Evolutionary conservation across 1,140 invertebrate species (phyloP).

Genomic region (Piezodorus guildinii): DNA sequence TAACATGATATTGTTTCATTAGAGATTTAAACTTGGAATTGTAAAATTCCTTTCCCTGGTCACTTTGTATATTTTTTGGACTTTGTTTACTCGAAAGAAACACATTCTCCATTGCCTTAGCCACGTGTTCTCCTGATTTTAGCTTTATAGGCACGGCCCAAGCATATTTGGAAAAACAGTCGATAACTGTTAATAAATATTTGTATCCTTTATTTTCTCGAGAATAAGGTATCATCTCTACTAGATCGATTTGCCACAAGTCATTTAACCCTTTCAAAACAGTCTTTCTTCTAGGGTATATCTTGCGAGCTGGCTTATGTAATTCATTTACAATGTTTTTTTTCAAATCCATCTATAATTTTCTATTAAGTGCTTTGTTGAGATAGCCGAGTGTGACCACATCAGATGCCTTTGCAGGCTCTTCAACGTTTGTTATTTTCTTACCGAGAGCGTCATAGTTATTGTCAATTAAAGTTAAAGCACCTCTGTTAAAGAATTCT

Average conservation of each 20-base stretch:
- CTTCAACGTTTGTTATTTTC: background rate
- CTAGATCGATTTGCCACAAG: constrained; percentile 26
- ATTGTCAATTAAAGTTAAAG: no score
- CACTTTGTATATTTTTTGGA: constrained; percentile 27
- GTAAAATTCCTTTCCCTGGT: constrained; percentile 33
- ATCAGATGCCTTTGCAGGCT: background rate
- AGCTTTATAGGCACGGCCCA: constrained; percentile 30
- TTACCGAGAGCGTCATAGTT: no score
- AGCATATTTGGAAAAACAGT: constrained; percentile 32
- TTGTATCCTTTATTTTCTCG: constrained; percentile 14
- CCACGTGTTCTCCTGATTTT: constrained; percentile 25
- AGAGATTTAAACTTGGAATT: constrained; percentile 29
- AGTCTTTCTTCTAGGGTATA: constrained; percentile 22
- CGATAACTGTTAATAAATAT: constrained; percentile 27
- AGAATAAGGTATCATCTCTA: constrained; percentile 31
- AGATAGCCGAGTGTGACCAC: background rate
- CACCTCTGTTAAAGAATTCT: no score
- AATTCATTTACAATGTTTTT: constrained; percentile 22
- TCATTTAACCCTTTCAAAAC: constrained; percentile 22
- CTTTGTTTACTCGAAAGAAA: constrained; percentile 32
- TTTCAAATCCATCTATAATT: no score
- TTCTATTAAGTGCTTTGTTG: no score
- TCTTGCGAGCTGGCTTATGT: constrained; percentile 25
- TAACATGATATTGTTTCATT: constrained; percentile 30
- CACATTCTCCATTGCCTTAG: constrained; percentile 30